These are phyloP conservation scores for Eueides isabella DNA, from an alignment of 1,140 invertebrate species.

Conservation along the genomic window DNA sequence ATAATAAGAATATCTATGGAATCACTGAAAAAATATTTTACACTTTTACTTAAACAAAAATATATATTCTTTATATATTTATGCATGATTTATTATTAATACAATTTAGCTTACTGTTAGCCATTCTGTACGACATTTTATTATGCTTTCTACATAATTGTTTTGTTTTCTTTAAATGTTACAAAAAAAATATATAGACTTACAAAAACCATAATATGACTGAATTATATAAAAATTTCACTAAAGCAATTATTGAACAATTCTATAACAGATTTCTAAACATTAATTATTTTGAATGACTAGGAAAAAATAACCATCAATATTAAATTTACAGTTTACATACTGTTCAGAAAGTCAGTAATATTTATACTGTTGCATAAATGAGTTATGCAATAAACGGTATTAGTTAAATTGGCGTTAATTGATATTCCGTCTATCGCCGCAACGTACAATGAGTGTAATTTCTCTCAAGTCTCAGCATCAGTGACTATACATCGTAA, in stretches of 20 bases:
- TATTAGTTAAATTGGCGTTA: conserved; percentile 37
- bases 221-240: background rate
- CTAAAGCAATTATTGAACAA: conserved; percentile 19
- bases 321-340: conserved; percentile 16
- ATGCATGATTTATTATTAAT: no score
- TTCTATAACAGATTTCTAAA: conserved; percentile 31
- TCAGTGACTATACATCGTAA: conserved; percentile 53
- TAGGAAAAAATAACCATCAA: conserved; percentile 13
- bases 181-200: background rate
- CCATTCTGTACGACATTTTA: background rate
- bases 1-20: no score
- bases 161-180: background rate
- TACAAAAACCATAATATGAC: background rate
- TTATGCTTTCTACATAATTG: background rate
- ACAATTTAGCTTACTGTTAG: background rate
- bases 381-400: conserved; percentile 30
- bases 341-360: background rate
- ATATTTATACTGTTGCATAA: conserved; percentile 28
- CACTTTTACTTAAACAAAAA: no score
- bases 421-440: conserved; percentile 42
- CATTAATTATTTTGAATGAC: conserved; percentile 30
- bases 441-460: conserved; percentile 44
- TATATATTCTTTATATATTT: no score
- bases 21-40: no score
- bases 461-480: conserved; percentile 62